Evolutionary conservation across 2,113 vertebrate species (phyloP).

Genomic region (Plestiodon gilberti): DNA sequence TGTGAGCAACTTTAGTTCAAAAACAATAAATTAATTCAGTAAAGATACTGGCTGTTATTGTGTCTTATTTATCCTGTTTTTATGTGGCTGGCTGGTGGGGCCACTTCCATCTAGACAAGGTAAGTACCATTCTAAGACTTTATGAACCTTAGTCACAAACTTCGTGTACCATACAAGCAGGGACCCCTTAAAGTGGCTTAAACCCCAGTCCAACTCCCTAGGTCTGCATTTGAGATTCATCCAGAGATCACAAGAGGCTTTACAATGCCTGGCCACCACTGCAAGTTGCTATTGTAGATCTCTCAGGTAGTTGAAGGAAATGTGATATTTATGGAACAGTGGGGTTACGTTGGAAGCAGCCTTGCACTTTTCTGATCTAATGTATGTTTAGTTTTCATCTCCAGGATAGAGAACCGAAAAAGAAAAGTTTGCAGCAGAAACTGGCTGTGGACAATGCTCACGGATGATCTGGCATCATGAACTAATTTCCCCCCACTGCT

Average conservation of each 20-base stretch:
- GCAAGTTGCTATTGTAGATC: background rate
- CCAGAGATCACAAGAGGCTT: background rate
- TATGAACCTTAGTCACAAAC: background rate
- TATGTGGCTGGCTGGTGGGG: background rate
- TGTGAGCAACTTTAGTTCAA: slow-evolving; percentile 95
- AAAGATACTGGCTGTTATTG: slow-evolving; percentile 72
- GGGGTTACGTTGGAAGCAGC: background rate
- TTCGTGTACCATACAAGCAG: background rate
- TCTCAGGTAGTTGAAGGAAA: background rate
- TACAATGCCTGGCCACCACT: background rate
- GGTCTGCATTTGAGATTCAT: background rate
- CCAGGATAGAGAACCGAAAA: background rate
- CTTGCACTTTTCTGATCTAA: background rate
- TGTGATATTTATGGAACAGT: background rate
- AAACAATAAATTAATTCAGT: slow-evolving; percentile 96
- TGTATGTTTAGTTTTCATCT: background rate
- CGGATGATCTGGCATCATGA: background rate
- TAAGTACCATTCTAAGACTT: rapidly evolving
- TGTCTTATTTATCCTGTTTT: slow-evolving; percentile 63
- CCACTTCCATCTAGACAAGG: rapidly evolving
- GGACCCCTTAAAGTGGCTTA: background rate
- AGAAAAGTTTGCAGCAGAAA: background rate
- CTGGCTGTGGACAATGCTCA: background rate
- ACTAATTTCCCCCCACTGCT: background rate
- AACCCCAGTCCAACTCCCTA: background rate